Evolutionary conservation across 2,888 invertebrate species (phyloP).

Genomic region (Rhabditophanes sp.): DNA sequence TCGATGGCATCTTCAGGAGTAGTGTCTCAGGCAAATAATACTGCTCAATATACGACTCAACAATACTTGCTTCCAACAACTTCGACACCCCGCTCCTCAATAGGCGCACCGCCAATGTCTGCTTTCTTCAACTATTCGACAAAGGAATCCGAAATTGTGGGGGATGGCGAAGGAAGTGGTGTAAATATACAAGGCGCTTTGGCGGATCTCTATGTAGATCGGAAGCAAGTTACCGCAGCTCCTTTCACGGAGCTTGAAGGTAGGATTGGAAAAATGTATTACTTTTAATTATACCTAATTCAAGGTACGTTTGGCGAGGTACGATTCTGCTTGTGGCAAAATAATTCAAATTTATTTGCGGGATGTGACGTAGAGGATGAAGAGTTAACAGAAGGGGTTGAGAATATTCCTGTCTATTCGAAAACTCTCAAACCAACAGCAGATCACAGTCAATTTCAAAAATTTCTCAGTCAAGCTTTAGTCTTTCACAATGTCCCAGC

Average conservation of each 20-base stretch:
- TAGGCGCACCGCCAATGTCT: slow-evolving; percentile 4
- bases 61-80: too few relatives aligned
- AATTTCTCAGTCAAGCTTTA: slow-evolving; percentile 33
- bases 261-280: slow-evolving; percentile 1
- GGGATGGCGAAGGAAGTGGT: slow-evolving; percentile 9
- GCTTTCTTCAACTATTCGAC: neutral
- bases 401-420: slow-evolving; percentile 29
- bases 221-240: slow-evolving; percentile 32
- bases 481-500: slow-evolving; percentile 34
- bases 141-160: slow-evolving; percentile 4
- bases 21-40: too few relatives aligned
- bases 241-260: slow-evolving; percentile 32
- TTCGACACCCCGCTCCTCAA: neutral
- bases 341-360: slow-evolving; percentile 21
- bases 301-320: slow-evolving; percentile 39
- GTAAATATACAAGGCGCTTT: slow-evolving; percentile 20
- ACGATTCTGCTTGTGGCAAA: slow-evolving; percentile 40
- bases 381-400: slow-evolving; percentile 18
- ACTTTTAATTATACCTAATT: slow-evolving; percentile 1
- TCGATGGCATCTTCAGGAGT: too few relatives aligned
- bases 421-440: slow-evolving; percentile 27
- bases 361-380: slow-evolving; percentile 42
- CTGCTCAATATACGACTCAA: too few relatives aligned
- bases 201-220: slow-evolving; percentile 31
- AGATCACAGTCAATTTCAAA: slow-evolving; percentile 28